Evolutionary conservation across 2,888 invertebrate species (phyloP).

Genomic region (Neria commutata): DNA sequence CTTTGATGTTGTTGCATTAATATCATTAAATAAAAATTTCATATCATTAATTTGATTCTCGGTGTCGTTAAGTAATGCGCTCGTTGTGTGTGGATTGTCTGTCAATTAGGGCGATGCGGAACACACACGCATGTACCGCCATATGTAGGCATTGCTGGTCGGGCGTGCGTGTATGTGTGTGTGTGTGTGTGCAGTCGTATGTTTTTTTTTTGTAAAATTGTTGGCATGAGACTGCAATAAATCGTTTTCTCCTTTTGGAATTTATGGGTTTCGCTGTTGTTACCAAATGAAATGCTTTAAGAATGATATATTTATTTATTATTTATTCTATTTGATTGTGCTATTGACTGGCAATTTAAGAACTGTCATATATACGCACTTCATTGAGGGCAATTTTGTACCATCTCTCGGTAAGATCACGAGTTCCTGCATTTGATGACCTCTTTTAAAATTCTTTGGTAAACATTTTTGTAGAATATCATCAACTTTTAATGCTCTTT

Average conservation of each 20-base stretch:
- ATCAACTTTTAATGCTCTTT: no score
- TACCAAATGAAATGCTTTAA: not conserved
- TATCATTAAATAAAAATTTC: conserved; percentile 45
- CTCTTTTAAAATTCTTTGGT: no score
- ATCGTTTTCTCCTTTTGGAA: not conserved
- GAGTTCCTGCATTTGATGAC: not conserved
- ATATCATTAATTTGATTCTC: conserved; percentile 47
- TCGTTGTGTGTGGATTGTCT: not conserved
- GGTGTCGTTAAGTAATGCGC: not conserved
- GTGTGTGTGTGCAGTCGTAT: not conserved
- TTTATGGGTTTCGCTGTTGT: not conserved
- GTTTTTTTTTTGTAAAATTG: no score
- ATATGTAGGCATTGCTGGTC: no score
- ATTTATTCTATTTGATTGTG: no score
- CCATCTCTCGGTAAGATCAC: not conserved
- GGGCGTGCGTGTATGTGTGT: no score
- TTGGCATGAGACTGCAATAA: not conserved
- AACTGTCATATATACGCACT: not conserved
- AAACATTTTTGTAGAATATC: no score
- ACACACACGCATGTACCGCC: no score
- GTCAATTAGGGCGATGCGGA: not conserved
- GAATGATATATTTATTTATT: no score
- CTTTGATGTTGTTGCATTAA: conserved; percentile 29
- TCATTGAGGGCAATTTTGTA: not conserved
- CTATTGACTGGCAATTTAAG: no score